Base-by-base conservation (phyloP, 2,888 invertebrate genomes). In the Callinectes sapidus region DNA sequence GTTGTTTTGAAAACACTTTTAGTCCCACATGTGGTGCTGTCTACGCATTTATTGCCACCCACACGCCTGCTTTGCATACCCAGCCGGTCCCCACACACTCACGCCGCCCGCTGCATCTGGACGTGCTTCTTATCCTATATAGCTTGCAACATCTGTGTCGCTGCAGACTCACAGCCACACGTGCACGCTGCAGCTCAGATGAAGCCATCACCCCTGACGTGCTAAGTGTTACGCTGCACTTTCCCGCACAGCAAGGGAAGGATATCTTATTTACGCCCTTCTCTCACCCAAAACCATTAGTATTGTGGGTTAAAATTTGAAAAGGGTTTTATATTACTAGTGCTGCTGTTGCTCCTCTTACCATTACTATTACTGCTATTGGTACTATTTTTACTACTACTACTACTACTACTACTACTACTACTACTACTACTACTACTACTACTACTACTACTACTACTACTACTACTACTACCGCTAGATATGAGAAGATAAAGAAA, bases 361-460 rank as follows among this genome's bases (percentile, higher is more conserved):
- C 71, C n/a, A 71, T 28, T 71, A 2, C 71, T 71, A 28, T 28
- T 71, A 28, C 71, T 71, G 23, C 71, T 71, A 28, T 23, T 71
- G 28, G 8, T 71, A 71, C 71, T 71, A 71, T 28, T 71, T 23
- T 23, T 71, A 71, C 71, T 71, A 71, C 28, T 71, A 71, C 71
- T 71, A 71, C 71, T 71, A 71, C 71, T 71, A 71, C 71, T 71
- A 71, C 71, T 71, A 71, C 71, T n/a, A 71, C 61, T 61, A 61
- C 61, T 61, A 61, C 61, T 61, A 61, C 61, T 61, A 61, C 61
- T 61, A 61, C 61, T 61, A 61, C 61, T 61, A 61, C 61, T 61
- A 61, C 61, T 61, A 61, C 61, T 61, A 18, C 61, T 61, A 61
- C 61, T 61, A 61, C 61, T 61, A 61, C 61, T 61, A 61, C 61